Percentiles rank a stretch among this genome's conserved stretches.
Conservation (phyloP, 2,797 vertebrate genomes). For the Pagetopsis macropterus region DNA sequence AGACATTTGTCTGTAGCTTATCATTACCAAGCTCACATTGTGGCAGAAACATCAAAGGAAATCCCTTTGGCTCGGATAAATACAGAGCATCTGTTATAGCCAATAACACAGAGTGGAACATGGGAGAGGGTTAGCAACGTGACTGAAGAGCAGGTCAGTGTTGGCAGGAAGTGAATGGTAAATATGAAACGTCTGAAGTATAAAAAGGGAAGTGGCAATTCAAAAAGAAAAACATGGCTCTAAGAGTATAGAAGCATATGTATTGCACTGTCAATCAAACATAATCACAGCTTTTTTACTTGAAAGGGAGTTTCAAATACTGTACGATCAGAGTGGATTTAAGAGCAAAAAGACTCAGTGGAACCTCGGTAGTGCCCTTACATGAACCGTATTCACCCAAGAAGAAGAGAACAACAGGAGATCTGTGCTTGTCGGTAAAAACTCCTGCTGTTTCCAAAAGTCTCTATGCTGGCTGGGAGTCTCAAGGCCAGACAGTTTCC, state of each 20-base stretch:
- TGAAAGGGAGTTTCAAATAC: neutral
- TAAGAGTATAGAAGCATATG: neutral
- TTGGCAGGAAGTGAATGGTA: conserved; percentile 13
- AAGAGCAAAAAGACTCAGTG: neutral
- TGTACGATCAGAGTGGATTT: no score
- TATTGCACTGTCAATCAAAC: neutral
- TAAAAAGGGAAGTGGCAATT: neutral
- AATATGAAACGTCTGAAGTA: conserved; percentile 21
- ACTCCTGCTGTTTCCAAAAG: conserved; percentile 19
- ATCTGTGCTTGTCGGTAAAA: conserved; percentile 17
- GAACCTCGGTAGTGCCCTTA: neutral
- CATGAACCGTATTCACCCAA: neutral
- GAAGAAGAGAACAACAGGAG: conserved; percentile 10
- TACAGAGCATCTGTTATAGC: conserved; percentile 38
- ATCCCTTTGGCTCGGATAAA: conserved; percentile 45
- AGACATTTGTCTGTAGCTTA: conserved; percentile 42
- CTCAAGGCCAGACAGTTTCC: conserved; percentile 14
- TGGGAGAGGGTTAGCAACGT: conserved; percentile 8
- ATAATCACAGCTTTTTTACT: conserved; percentile 7
- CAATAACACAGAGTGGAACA: conserved; percentile 39
- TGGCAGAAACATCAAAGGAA: conserved; percentile 59
- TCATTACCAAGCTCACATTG: conserved; percentile 50
- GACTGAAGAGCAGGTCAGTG: conserved; percentile 22
- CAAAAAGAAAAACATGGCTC: neutral
- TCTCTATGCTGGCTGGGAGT: conserved; percentile 1